phyloP scores from a whole-genome alignment of 2,888 invertebrate genomes.

The Euspilapteryx auroguttella region DNA sequence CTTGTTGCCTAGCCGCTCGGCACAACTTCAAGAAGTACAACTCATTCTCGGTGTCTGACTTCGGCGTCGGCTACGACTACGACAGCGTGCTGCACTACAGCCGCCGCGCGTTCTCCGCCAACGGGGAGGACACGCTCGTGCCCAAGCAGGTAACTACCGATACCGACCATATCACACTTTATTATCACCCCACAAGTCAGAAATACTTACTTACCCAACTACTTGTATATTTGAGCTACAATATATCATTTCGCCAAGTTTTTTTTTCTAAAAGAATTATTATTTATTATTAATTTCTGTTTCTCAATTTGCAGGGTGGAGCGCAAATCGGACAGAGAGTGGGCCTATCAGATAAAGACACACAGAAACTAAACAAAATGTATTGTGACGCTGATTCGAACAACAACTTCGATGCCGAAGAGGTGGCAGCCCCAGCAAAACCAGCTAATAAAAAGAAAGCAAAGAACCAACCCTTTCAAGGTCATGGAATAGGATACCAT shows the following conservation, averaged over 20 bases:
- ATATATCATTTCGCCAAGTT: too few relatives aligned
- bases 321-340: constrained; percentile 59
- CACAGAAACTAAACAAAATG: constrained; percentile 60
- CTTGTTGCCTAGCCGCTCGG: constrained; percentile 42
- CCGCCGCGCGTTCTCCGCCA: constrained; percentile 68
- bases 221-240: too few relatives aligned
- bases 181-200: too few relatives aligned
- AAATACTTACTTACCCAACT: too few relatives aligned
- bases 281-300: too few relatives aligned
- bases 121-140: constrained; percentile 68
- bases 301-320: constrained; percentile 36
- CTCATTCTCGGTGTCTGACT: constrained; percentile 64
- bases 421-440: constrained; percentile 14
- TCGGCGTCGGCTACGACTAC: constrained; percentile 72
- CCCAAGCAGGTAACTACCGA: constrained; percentile 44
- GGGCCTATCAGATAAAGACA: constrained; percentile 60
- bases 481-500: constrained; percentile 49
- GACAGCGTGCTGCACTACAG: constrained; percentile 77
- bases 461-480: constrained; percentile 43
- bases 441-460: constrained; percentile 16
- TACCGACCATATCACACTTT: too few relatives aligned
- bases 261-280: too few relatives aligned
- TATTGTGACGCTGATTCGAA: constrained; percentile 47
- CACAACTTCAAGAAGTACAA: constrained; percentile 69
- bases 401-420: constrained; percentile 16